These are phyloP conservation scores for Andrena flavipes DNA, from an alignment of 2,888 invertebrate species.

Conservation along the genomic window DNA sequence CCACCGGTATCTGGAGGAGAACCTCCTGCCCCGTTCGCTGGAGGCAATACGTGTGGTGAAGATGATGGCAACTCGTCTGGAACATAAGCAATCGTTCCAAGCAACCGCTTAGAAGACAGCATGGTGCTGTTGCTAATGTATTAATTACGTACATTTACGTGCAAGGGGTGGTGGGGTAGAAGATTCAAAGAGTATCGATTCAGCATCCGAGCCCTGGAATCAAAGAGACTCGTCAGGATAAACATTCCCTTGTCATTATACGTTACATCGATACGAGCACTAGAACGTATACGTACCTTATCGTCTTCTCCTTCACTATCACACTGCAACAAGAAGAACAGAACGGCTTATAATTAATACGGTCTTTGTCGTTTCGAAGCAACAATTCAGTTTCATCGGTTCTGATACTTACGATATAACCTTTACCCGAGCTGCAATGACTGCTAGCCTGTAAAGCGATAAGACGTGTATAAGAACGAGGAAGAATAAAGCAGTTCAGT, in stretches of 20 bases:
- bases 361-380: background rate
- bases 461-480: background rate
- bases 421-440: constrained; percentile 96
- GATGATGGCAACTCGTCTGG: constrained; percentile 85
- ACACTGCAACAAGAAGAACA: constrained; percentile 91
- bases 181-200: constrained; percentile 89
- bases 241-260: background rate
- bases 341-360: constrained; percentile 15
- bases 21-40: constrained; percentile 84
- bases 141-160: constrained; percentile 85
- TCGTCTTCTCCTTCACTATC: constrained; percentile 97
- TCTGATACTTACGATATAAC: constrained; percentile 95
- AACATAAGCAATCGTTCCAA: background rate
- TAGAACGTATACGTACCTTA: constrained; percentile 89
- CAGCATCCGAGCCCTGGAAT: constrained; percentile 90
- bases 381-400: background rate
- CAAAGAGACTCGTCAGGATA: constrained; percentile 23
- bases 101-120: background rate
- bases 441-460: constrained; percentile 91
- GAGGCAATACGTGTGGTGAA: constrained; percentile 83
- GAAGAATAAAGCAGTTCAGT: background rate
- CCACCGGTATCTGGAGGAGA: constrained; percentile 84
- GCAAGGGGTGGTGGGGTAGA: constrained; percentile 88
- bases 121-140: background rate
- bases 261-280: background rate